These are phyloP conservation scores for Anomalospiza imberbis DNA, from an alignment of 2,797 vertebrate genomes.

Conservation along the genomic window DNA sequence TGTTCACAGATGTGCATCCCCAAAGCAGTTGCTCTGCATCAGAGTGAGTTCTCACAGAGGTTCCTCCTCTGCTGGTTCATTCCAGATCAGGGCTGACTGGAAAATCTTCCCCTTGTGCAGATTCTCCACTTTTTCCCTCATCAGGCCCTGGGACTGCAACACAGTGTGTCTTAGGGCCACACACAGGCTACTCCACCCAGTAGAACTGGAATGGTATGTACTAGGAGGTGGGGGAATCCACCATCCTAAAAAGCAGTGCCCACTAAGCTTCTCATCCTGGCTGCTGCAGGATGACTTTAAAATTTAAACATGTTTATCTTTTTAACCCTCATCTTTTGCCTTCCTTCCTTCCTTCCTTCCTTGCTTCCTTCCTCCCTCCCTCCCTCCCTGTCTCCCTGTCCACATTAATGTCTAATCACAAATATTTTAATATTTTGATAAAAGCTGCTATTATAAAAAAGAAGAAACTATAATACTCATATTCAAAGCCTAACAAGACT, in stretches of 20 bases:
- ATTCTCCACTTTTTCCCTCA: neutral
- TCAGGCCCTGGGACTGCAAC: neutral
- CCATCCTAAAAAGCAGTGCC: neutral
- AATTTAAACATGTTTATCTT: neutral
- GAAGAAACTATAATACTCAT: neutral
- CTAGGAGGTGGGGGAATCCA: neutral
- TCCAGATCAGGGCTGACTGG: neutral
- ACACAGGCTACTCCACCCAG: neutral
- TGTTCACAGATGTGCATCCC: neutral
- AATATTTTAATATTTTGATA: neutral
- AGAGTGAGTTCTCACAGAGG: neutral
- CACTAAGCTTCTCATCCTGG: neutral
- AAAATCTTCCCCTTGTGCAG: neutral
- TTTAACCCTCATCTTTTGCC: neutral
- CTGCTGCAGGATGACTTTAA: neutral
- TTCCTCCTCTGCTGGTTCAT: neutral
- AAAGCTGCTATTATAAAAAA: neutral
- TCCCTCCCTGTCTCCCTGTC: neutral
- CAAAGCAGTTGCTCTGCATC: neutral
- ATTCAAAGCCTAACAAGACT: neutral
- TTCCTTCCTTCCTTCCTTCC: neutral
- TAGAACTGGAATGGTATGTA: neutral
- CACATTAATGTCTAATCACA: neutral
- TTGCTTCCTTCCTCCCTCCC: neutral
- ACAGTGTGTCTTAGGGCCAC: neutral